A percentile compares a stretch with the other conserved stretches of the same genome.
phyloP scores from a whole-genome alignment of 2,888 invertebrate genomes.

The Drosophila longiperda region DNA sequence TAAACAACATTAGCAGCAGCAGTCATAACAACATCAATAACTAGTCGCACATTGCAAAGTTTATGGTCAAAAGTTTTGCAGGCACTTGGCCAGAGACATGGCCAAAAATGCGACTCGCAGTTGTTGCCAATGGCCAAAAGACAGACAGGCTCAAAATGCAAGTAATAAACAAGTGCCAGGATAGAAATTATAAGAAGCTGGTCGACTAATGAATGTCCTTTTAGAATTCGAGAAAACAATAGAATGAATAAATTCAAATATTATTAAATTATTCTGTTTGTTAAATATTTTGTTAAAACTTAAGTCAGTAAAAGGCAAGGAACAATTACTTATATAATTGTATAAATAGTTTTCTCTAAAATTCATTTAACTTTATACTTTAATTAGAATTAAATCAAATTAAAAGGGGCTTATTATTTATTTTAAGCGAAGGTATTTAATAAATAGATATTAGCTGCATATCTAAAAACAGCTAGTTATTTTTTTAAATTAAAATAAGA shows the following conservation, averaged over 20 bases:
- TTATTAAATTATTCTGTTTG: neutral
- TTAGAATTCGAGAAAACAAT: neutral
- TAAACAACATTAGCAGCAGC: conserved; percentile 29
- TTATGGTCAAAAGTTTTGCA: conserved; percentile 60
- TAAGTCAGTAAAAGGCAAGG: neutral
- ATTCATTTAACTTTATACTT: neutral
- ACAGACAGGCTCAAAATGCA: conserved; percentile 22
- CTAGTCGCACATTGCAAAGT: conserved; percentile 35
- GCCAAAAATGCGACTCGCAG: conserved; percentile 51
- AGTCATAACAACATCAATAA: conserved; percentile 2
- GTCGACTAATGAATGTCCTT: conserved; percentile 17
- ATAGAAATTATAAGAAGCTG: neutral
- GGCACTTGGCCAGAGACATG: conserved; percentile 66
- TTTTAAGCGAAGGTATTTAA: too few relatives aligned
- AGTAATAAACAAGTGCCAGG: conserved; percentile 19
- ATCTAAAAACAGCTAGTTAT: too few relatives aligned
- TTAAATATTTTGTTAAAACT: neutral
- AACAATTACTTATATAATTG: neutral
- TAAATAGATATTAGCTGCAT: too few relatives aligned
- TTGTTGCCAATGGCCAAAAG: conserved; percentile 36
- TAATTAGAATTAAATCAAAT: neutral
- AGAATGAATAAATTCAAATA: neutral
- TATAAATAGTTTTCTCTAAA: neutral
- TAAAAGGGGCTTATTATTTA: too few relatives aligned
- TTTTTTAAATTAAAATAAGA: neutral